Base-by-base conservation (phyloP, 2,113 vertebrate genomes). In the Anser brachyrhynchus region DNA sequence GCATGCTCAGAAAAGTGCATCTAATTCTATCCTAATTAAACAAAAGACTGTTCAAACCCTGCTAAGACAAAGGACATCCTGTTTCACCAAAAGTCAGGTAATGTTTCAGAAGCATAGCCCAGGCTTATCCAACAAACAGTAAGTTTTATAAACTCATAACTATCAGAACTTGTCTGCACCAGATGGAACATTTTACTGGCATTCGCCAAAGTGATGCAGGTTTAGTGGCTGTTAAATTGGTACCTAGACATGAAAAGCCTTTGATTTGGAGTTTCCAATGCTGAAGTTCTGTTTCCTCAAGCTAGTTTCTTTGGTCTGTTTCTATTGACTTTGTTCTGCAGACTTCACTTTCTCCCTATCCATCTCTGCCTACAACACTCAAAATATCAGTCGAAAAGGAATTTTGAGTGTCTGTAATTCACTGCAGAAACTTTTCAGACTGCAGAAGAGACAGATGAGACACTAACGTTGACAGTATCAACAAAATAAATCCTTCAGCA, bases 401-500 rank as follows among this genome's bases (percentile, higher is more conserved):
- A 72, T 83, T 95, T 22, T 75, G 52, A 92, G 43, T 58, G 73
- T 61, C 80, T 54, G 26, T 93, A 93, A 95, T 69, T 95, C 84
- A 91, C 61, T 91, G 57, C 22, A 79, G 77, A 96, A 95, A 91
- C 57, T 92, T 91, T 84, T 78, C 65, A 82, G 61, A 7, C 74
- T 84, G 39, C 57, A 87, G 73, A 89, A 66, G 66, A 89, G 92
- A 95, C 33, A 89, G 70, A 95, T 82, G 70, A 92, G 92, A 84
- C 55, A 74, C 71, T 85, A 93, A 90, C 71, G 44, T n/a, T 70
- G 83, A 83, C 84, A 91, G 44, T 65, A 91, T 75, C 94, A 89
- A 92, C 70, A 78, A 93, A 95, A 95, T 75, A 95, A 95, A 82
- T 91, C 89, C 77, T 87, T 79, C 35, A 29, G 58, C 74, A 91